These are phyloP conservation scores for Sphaeridia pumilis DNA, from an alignment of 2,888 invertebrate genomes.

Conservation along the genomic window DNA sequence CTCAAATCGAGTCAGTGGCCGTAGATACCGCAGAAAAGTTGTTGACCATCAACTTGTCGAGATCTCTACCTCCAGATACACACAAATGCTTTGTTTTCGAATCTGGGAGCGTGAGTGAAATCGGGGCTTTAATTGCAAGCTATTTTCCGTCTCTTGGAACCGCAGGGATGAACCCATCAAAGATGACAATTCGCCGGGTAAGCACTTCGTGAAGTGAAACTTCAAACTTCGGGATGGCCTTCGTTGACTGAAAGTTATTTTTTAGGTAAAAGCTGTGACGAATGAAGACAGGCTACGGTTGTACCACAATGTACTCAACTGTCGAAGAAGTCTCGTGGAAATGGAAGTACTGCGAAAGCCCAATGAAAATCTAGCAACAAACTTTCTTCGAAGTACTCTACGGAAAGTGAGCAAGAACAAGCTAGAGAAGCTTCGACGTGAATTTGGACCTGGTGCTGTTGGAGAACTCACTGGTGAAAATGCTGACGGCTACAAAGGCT, in stretches of 20 bases:
- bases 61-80: constrained; percentile 49
- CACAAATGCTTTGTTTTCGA: constrained; percentile 87
- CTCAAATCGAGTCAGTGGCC: constrained; percentile 79
- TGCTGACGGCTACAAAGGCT: constrained; percentile 76
- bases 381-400: constrained; percentile 76
- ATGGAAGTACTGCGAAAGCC: constrained; percentile 70
- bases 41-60: constrained; percentile 73
- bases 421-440: constrained; percentile 60
- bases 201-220: background rate
- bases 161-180: constrained; percentile 30
- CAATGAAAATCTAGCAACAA: constrained; percentile 62
- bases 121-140: constrained; percentile 81
- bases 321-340: constrained; percentile 70
- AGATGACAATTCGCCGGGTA: constrained; percentile 18
- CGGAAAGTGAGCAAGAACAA: constrained; percentile 61
- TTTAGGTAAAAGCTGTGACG: constrained; percentile 55
- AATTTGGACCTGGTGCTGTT: constrained; percentile 47
- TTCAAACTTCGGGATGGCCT: background rate
- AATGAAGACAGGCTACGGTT: constrained; percentile 76
- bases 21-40: constrained; percentile 86
- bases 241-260: constrained; percentile 16
- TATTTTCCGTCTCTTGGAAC: constrained; percentile 67
- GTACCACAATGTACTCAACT: constrained; percentile 74
- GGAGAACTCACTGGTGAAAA: constrained; percentile 46
- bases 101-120: constrained; percentile 77